Evolutionary conservation across 2,113 vertebrate species (phyloP), one percentile per base, ranked within the genome.

Genomic region (Theristicus caerulescens): DNA sequence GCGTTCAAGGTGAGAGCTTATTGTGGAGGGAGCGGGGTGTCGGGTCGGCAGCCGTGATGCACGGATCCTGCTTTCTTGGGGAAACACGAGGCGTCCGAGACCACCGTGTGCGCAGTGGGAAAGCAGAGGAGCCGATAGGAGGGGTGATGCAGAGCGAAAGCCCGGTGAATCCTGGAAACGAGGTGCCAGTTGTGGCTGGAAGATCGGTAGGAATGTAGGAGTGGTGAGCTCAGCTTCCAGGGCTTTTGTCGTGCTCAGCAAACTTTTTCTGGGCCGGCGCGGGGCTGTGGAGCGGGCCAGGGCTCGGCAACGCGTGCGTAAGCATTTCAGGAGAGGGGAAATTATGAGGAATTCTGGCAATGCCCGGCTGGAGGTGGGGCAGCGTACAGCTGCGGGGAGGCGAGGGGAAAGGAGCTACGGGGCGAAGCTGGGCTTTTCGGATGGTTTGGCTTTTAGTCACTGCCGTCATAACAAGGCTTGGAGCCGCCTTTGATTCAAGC

Each of bases 271-370:
- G 70, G 44, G 79, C 58, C 10, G 13, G 27, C 19, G 1, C 2
- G 5, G 94, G 71, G 69, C 86, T 12, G 69, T 34, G 92, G 69
- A 94, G 67, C 58, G 11, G 91, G 88, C 70, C 71, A 12, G 88
- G 82, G 51, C 96, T 91, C 8, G 0, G 91, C 90, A 42, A 18
- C 2, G 69, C 34, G 11, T 91, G 83, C 3, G 5, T 80, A 88
- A 94, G 91, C 65, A 1, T 61, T 85, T 85, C 1, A 49, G 70
- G 73, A 95, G 64, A 95, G 77, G 82, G 91, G 78, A 86, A 91
- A 58, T 32, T 2, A 8, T 86, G 94, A 95, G 91, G 86, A 92
- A 89, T 94, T 18, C 88, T 97, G 97, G 95, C 94, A 89, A 10
- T 93, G 77, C 86, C 80, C 9, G 0, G 69, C 73, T 76, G 93